These are phyloP conservation scores for Phyllopteryx taeniolatus DNA, from an alignment of 2,113 vertebrate genomes.

Conservation along the genomic window DNA sequence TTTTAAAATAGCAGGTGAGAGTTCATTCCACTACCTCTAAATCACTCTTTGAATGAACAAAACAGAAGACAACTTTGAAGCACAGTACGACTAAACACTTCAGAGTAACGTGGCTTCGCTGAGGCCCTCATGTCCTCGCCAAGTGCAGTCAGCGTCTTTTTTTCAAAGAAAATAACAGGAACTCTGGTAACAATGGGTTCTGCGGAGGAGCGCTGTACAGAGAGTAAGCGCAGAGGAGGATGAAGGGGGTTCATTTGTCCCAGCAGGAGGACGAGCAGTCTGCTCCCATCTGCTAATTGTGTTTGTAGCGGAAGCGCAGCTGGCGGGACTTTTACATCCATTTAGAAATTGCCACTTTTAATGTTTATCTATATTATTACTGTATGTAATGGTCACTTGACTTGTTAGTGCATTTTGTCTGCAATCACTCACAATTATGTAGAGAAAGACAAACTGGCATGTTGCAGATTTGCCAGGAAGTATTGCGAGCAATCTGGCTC, in stretches of 20 bases:
- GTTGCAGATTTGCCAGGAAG: background rate
- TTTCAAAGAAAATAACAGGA: slow-evolving; percentile 58
- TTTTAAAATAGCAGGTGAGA: background rate
- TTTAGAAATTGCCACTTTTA: background rate
- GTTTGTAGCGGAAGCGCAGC: slow-evolving; percentile 22
- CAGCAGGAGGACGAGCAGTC: slow-evolving; percentile 45
- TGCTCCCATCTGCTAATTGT: slow-evolving; percentile 31
- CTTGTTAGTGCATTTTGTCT: background rate
- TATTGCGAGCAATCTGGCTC: slow-evolving; percentile 13
- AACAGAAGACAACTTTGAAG: background rate
- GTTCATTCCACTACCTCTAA: background rate
- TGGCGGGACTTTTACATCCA: slow-evolving; percentile 8
- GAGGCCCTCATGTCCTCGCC: background rate
- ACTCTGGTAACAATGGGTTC: slow-evolving; percentile 59
- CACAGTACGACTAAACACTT: background rate
- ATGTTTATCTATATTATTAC: background rate
- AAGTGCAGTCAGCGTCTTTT: slow-evolving; percentile 36
- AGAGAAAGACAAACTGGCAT: background rate
- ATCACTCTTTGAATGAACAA: background rate
- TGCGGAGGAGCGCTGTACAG: slow-evolving; percentile 25
- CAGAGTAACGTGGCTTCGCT: background rate
- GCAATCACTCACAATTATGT: background rate
- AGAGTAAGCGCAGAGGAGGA: slow-evolving; percentile 48
- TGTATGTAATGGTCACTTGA: background rate
- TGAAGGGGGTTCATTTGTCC: slow-evolving; percentile 35